A percentile compares a stretch with the other conserved stretches of the same genome.
Conservation (phyloP, 2,888 invertebrate species). For the Protula sp. region DNA sequence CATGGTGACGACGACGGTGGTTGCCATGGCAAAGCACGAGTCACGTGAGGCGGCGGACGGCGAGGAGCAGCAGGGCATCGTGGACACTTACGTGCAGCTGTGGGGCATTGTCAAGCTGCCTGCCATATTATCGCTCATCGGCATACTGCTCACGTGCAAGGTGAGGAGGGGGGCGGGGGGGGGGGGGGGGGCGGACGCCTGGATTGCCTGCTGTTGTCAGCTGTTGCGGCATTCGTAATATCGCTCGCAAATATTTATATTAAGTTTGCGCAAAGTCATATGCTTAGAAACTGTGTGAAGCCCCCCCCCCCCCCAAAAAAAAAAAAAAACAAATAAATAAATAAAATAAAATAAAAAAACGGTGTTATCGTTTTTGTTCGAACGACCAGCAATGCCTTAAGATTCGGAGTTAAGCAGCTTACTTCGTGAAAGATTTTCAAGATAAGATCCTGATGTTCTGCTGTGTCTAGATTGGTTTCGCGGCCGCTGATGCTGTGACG, state of each 20-base stretch:
- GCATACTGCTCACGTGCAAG: constrained; percentile 84
- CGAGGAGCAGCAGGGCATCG: constrained; percentile 56
- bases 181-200: too few relatives aligned
- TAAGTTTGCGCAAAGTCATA: too few relatives aligned
- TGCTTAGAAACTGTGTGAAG: too few relatives aligned
- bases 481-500: constrained; percentile 91
- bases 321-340: too few relatives aligned
- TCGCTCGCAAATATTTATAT: neutral
- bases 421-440: too few relatives aligned
- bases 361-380: too few relatives aligned
- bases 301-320: too few relatives aligned
- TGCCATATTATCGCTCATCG: constrained; percentile 71
- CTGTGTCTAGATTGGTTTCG: constrained; percentile 77
- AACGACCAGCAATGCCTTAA: too few relatives aligned
- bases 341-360: too few relatives aligned
- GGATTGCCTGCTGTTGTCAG: too few relatives aligned
- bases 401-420: too few relatives aligned
- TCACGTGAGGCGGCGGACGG: constrained; percentile 50
- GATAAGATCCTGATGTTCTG: neutral
- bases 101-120: constrained; percentile 77
- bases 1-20: constrained; percentile 79
- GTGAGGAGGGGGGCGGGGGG: constrained; percentile 59
- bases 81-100: constrained; percentile 76
- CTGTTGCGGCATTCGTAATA: neutral
- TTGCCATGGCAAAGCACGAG: constrained; percentile 84